Percentiles rank a stretch among this genome's conserved stretches.
phyloP scores from a whole-genome alignment of 2,113 vertebrate genomes.

The Saiga tatarica region DNA sequence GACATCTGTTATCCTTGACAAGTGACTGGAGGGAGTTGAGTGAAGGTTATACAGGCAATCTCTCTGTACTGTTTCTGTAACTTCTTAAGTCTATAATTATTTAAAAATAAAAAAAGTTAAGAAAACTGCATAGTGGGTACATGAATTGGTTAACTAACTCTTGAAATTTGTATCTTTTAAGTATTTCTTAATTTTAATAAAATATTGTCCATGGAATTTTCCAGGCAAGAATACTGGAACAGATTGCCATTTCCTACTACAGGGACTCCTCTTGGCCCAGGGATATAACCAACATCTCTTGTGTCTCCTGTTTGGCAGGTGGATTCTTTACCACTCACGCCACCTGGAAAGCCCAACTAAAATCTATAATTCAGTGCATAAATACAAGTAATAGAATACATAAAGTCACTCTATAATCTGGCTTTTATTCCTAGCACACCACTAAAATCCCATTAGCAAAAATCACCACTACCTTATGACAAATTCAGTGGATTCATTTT shows the following conservation, averaged over 20 bases:
- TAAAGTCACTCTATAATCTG: neutral
- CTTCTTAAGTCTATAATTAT: neutral
- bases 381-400: neutral
- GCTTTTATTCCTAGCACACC: neutral
- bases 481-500: neutral
- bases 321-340: neutral
- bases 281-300: neutral
- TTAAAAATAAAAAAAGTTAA: neutral
- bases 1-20: neutral
- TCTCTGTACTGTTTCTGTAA: neutral
- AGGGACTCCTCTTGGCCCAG: neutral
- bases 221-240: neutral
- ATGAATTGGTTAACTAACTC: neutral
- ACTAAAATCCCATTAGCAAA: neutral
- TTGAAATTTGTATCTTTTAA: neutral
- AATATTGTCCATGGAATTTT: neutral
- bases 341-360: neutral
- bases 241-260: neutral
- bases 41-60: neutral
- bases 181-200: conserved; percentile 14
- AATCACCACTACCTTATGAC: neutral
- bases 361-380: neutral
- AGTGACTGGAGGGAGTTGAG: neutral
- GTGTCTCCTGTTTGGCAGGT: neutral
- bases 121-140: neutral